Base-by-base conservation (phyloP, 1,140 invertebrate species). In the Bombus picipes region DNA sequence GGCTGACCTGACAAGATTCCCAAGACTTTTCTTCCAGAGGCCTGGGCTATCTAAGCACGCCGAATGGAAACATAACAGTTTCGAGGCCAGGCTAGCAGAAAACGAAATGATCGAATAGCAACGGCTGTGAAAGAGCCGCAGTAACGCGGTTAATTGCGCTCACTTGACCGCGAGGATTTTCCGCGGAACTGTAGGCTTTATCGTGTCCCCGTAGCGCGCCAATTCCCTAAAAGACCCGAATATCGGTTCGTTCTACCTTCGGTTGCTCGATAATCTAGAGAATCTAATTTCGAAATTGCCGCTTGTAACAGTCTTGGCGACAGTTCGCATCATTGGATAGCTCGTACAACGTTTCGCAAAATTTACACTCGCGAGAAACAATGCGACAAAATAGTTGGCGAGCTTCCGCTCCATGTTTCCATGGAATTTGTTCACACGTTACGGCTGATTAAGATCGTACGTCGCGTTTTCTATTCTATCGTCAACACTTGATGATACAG, bases 61-160 rank as follows among this genome's bases (percentile, higher is more conserved):
- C 34, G 66, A 77, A 74, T 39, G 70, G n/a, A 75, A 71, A 77
- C 62, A 47, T 37, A 47, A 75, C n/a, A 22, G 47, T 53, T 41
- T 4, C 13, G n/a, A 66, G 6, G 3, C 34, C 34, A 22, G 18
- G 34, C 13, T 9, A 0, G 3, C 18, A 18, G 32, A 9, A 22
- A 39, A 57, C 57, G 22, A 66, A 18, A 65, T 18, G 25, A 78
- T 59, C 32, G 53, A 65, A 72, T 72, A 39, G 81, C 75, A 80
- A 87, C 65, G 77, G 57, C 77, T 81, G 74, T 85, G 74, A 85
- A 68, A 86, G 68, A 90, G 43, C 37, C 18, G 43, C 72, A 83
- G 81, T 87, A 88, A 90, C 77, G 87, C 77, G 83, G 88, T 85
- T 92, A 92, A 92, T 92, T 90, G 92, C 87, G 85, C 78, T 87